Evolutionary conservation across 2,888 invertebrate genomes (phyloP).

Genomic region (Crossocerus cetratus): DNA sequence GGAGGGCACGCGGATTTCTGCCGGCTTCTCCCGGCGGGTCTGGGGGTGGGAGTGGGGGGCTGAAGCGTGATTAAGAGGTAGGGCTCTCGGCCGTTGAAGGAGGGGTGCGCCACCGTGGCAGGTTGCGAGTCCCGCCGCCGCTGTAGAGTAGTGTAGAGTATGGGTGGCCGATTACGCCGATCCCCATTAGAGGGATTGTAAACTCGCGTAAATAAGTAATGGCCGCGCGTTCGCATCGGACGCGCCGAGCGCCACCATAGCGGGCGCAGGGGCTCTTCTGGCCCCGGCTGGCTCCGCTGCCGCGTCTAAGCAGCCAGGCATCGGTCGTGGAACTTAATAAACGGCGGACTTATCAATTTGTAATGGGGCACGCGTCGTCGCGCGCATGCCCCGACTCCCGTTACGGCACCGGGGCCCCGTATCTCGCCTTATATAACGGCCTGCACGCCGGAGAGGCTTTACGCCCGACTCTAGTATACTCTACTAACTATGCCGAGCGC

Average conservation of each 20-base stretch:
- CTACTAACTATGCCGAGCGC: slow-evolving; percentile 37
- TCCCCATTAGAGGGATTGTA: slow-evolving; percentile 75
- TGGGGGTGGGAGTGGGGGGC: slow-evolving; percentile 33
- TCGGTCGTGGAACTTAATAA: slow-evolving; percentile 76
- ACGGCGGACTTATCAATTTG: slow-evolving; percentile 74
- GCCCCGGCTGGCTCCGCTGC: no score
- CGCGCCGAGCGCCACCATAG: no score
- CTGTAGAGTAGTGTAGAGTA: slow-evolving; percentile 6
- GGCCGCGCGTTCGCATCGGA: slow-evolving; percentile 50
- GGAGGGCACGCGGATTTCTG: no score
- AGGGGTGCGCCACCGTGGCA: no score
- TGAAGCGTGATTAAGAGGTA: slow-evolving; percentile 59
- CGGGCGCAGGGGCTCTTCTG: slow-evolving; percentile 66
- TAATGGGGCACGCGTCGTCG: slow-evolving; percentile 67
- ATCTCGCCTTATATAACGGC: slow-evolving; percentile 53
- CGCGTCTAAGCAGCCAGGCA: slow-evolving; percentile 68
- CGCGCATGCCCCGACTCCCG: slow-evolving; percentile 60
- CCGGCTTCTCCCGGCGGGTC: slow-evolving; percentile 31
- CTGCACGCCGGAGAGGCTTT: slow-evolving; percentile 56
- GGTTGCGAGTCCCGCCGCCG: no score
- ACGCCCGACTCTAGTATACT: slow-evolving; percentile 35
- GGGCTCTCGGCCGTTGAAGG: slow-evolving; percentile 38
- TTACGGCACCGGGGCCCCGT: slow-evolving; percentile 31
- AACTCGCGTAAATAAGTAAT: slow-evolving; percentile 76
- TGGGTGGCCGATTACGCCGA: slow-evolving; percentile 70